These are phyloP conservation scores for Trissoscelio sp. DNA, from an alignment of 2,888 invertebrate species.

Conservation along the genomic window DNA sequence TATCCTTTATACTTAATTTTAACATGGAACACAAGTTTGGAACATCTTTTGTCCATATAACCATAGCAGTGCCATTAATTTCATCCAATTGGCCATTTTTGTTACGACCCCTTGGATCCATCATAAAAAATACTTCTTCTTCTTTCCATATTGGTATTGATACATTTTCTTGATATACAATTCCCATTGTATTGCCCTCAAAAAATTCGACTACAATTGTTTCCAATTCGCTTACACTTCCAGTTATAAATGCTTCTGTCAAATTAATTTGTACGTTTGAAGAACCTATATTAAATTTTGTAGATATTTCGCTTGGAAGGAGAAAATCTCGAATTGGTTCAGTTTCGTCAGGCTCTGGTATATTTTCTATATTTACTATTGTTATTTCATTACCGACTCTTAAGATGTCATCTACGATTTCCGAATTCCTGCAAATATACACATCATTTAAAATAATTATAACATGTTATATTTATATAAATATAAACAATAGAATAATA, in stretches of 20 bases:
- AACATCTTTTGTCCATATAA: slow-evolving; percentile 77
- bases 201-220: slow-evolving; percentile 86
- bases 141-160: slow-evolving; percentile 79
- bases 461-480: background rate
- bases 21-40: slow-evolving; percentile 71
- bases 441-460: background rate
- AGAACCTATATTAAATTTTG: slow-evolving; percentile 83
- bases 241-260: slow-evolving; percentile 83
- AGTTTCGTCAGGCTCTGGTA: slow-evolving; percentile 85
- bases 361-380: slow-evolving; percentile 83
- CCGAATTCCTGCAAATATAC: slow-evolving; percentile 25
- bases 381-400: slow-evolving; percentile 85
- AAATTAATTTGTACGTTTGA: slow-evolving; percentile 83
- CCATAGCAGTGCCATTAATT: slow-evolving; percentile 74
- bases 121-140: slow-evolving; percentile 74
- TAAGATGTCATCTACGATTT: slow-evolving; percentile 50
- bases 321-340: slow-evolving; percentile 82
- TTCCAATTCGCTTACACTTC: slow-evolving; percentile 82
- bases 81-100: slow-evolving; percentile 72
- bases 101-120: slow-evolving; percentile 78
- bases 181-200: slow-evolving; percentile 84
- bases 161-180: slow-evolving; percentile 83
- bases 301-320: slow-evolving; percentile 81
- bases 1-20: slow-evolving; percentile 42
- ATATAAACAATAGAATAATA: slow-evolving; percentile 74